Base-by-base conservation (phyloP, 2,888 invertebrate species). In the Serripes groenlandicus region DNA sequence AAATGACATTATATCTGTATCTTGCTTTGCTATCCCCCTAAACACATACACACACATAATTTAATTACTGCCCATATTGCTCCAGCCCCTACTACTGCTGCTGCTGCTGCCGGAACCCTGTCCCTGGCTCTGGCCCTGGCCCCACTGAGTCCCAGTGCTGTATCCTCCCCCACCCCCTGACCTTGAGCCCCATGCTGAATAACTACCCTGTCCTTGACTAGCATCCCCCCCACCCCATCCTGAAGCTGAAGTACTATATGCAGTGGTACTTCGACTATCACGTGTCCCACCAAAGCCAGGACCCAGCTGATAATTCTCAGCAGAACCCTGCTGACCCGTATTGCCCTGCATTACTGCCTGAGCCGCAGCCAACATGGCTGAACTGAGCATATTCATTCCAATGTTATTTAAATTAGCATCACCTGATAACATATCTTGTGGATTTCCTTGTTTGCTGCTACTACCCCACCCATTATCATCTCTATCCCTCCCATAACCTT, bases 351-450 rank as follows among this genome's bases (percentile, higher is more conserved):
- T 87, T 73, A 92, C 89, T 58, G 92, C 92, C 81, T 92, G 92
- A 28, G 92, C 92, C 32, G 92, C 92, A 5, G 92, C 92, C 56
- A 92, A 78, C 91, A 92, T 91, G 23, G 92, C 92, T 23, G 91
- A 90, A 76, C 92, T 92, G 9, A 92, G 77, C 73, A 92, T 89
- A 75, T 91, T 92, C 91, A 92, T 92, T 32, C 91, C 91, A 75
- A 92, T 81, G 62, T 91, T 91, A 66, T 83, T 87, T 73, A 88
- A 75, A 54, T 58, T 64, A 26, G 81, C 80, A 60, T 85, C 85
- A 42, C 75, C 77, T 3, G 76, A 56, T 75, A 78, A 73, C 28
- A 78, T 75, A n/a, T 72, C 60, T 21, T 54, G 56, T 49, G 79
- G 58, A 28, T 69, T 68, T 0, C 37, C n/a, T 3, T 37, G 42